A percentile compares a stretch with the other conserved stretches of the same genome.
These are phyloP conservation scores for Epizoanthus ramosus DNA, from an alignment of 92 coral and sea anemone genomes.

Conservation along the genomic window DNA sequence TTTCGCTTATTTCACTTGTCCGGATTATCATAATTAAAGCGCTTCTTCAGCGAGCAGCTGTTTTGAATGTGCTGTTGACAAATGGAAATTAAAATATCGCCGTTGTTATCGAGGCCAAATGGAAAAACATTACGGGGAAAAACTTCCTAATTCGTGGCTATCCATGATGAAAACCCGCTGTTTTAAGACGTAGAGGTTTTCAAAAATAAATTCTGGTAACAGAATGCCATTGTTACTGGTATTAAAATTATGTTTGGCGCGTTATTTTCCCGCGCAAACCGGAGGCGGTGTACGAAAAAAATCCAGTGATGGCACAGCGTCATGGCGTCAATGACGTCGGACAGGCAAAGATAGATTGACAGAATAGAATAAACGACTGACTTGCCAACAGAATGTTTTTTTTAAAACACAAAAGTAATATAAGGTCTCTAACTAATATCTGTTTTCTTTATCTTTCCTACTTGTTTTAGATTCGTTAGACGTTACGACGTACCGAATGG, in stretches of 20 bases:
- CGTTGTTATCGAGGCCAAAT: conserved; percentile 21
- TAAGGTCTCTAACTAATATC: too few species aligned
- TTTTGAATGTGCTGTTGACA: conserved; percentile 28
- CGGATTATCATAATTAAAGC: conserved; percentile 37
- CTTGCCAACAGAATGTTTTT: too few species aligned
- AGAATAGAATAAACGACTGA: not conserved
- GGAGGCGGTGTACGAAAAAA: conserved; percentile 30
- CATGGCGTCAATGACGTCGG: conserved; percentile 18
- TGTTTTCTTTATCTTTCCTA: too few species aligned
- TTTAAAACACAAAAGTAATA: too few species aligned
- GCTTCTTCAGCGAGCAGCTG: conserved; percentile 23
- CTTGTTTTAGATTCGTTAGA: too few species aligned
- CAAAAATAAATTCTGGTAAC: not conserved
- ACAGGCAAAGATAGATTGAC: conserved; percentile 10
- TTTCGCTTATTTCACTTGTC: conserved; percentile 6
- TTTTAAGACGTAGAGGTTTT: not conserved
- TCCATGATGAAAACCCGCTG: conserved; percentile 1
- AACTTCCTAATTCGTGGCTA: conserved; percentile 4
- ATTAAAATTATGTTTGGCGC: not conserved
- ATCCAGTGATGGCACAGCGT: conserved; percentile 21
- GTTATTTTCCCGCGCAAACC: conserved; percentile 30
- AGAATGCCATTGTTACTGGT: not conserved
- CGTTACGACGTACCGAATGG: too few species aligned
- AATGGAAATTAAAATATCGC: conserved; percentile 28
- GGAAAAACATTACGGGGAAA: not conserved